phyloP scores from a whole-genome alignment of 2,797 vertebrate species.

The Channallabes apus region DNA sequence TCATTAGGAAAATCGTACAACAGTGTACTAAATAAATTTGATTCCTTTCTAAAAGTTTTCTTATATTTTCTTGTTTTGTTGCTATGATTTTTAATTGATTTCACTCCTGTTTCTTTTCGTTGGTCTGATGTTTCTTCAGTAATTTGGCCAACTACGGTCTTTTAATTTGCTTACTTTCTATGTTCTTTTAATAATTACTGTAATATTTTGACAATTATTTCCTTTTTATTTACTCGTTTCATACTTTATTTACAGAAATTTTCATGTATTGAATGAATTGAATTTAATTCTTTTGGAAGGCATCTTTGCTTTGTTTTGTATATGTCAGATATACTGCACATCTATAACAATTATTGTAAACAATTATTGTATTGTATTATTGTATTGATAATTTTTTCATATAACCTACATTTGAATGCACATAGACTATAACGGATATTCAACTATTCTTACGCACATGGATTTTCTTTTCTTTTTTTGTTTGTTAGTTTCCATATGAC shows the following conservation, averaged over 20 bases:
- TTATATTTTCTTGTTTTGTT: no score
- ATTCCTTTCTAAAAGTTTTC: neutral
- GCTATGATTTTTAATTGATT: no score
- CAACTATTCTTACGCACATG: neutral
- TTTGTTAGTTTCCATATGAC: neutral
- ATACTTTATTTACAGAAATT: neutral
- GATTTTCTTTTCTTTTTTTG: neutral
- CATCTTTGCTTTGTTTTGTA: neutral
- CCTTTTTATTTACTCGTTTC: neutral
- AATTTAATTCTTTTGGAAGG: neutral
- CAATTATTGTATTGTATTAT: no score
- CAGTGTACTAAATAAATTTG: no score
- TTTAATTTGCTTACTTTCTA: no score
- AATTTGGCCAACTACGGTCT: no score
- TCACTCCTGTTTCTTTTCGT: no score
- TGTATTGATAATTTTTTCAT: neutral
- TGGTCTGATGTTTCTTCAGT: no score
- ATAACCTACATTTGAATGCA: neutral
- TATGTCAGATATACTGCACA: neutral
- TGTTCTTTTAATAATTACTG: no score
- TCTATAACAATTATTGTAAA: neutral
- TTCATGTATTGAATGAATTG: neutral
- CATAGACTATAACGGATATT: neutral
- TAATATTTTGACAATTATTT: neutral
- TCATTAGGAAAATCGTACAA: neutral